These are phyloP conservation scores for Ostrea denselamellosa DNA, from an alignment of 1,140 invertebrate genomes.

Conservation along the genomic window DNA sequence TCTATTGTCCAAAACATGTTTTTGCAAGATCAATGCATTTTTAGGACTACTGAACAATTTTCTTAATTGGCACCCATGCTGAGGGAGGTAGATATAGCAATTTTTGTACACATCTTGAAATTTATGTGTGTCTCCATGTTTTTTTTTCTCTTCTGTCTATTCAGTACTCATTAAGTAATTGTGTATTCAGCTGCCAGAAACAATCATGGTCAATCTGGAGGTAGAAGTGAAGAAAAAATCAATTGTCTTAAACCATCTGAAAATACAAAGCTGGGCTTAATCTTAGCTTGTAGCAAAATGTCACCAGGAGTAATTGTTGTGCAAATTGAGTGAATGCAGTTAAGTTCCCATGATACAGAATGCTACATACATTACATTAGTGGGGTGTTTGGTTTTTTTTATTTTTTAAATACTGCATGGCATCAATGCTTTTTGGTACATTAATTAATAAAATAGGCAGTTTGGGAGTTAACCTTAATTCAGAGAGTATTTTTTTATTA, in stretches of 20 bases:
- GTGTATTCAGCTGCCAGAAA: slow-evolving; percentile 29
- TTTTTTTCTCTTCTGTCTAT: slow-evolving; percentile 13
- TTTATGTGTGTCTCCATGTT: background rate
- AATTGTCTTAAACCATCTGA: slow-evolving; percentile 21
- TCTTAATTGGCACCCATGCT: background rate
- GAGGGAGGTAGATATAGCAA: background rate
- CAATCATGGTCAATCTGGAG: slow-evolving; percentile 12
- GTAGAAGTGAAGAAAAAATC: background rate
- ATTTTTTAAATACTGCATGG: too few relatives aligned
- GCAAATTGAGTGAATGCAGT: background rate
- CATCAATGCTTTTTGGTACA: too few relatives aligned
- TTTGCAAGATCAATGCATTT: background rate
- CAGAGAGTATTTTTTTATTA: too few relatives aligned
- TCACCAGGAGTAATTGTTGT: slow-evolving; percentile 15
- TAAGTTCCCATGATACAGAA: too few relatives aligned
- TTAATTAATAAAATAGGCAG: too few relatives aligned
- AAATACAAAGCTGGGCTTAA: slow-evolving; percentile 33
- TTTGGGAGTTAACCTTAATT: too few relatives aligned
- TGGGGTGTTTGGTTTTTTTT: too few relatives aligned
- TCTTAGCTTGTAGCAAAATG: slow-evolving; percentile 10
- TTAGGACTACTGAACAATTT: background rate
- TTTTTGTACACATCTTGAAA: background rate
- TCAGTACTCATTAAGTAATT: slow-evolving; percentile 30
- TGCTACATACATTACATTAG: too few relatives aligned
- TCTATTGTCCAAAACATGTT: background rate